These are phyloP conservation scores for Saimiri boliviensis DNA, from an alignment of 2,113 vertebrate genomes.

Conservation along the genomic window DNA sequence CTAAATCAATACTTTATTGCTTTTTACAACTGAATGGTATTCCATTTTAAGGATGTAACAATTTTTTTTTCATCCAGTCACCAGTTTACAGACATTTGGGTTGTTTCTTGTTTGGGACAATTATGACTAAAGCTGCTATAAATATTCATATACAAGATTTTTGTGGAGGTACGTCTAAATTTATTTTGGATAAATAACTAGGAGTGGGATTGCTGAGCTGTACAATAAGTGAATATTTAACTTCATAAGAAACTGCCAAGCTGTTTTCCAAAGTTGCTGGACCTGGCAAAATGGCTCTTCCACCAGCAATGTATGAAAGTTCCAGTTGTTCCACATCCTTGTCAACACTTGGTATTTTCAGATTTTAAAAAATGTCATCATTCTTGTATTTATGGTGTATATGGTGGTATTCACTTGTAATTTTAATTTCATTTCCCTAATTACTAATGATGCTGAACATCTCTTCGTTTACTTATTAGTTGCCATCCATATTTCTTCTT, in stretches of 20 bases:
- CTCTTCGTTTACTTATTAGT: not conserved
- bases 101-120: not conserved
- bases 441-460: not conserved
- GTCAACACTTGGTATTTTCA: conserved; percentile 36
- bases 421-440: not conserved
- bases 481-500: not conserved
- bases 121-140: not conserved
- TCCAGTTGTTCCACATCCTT: not conserved
- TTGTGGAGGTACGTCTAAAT: not conserved
- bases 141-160: not conserved
- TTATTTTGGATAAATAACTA: conserved; percentile 36
- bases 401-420: not conserved
- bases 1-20: not conserved
- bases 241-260: conserved; percentile 31
- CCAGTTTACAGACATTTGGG: conserved; percentile 7
- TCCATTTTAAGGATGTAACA: not conserved
- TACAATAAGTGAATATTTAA: not conserved
- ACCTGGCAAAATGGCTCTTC: not conserved
- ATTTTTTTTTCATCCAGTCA: not conserved
- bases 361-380: not conserved
- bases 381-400: not conserved
- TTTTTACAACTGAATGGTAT: not conserved
- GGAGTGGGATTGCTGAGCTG: not conserved
- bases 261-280: not conserved
- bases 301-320: not conserved